Base-by-base conservation (phyloP, 1,140 invertebrate species). In the Monochamus saltuarius region DNA sequence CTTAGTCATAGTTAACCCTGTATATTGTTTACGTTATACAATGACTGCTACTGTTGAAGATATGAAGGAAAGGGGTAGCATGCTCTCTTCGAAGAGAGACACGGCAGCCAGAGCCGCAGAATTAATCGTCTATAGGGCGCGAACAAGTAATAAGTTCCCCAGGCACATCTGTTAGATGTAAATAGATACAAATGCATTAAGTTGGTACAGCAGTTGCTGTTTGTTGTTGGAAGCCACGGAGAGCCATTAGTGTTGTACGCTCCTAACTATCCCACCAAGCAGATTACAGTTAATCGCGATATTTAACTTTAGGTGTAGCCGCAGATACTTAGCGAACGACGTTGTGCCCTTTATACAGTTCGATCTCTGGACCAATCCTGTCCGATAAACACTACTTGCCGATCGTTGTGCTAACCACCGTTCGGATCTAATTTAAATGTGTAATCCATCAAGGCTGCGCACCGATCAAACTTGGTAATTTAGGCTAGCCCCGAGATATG, bases 211-310 rank as follows among this genome's bases (percentile, higher is more conserved):
- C 52, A 66, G 61, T 59, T 66, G 57, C 40, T 60, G 56, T 63
- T 61, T 62, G 59, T 62, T 63, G 47, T 58, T 58, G 50, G 55
- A 37, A 61, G 60, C 66, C 66, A 63, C 66, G 17, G 55, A 52
- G 63, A 53, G 60, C 59, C 63, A 65, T 65, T 65, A 65, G 59
- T 35, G 36, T 16, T 49, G 51, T 52, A 59, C 39, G 50, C 45
- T 51, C 22, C 45, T 39, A 53, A 57, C 61, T 29, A 29, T 29
- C 22, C 22, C 57, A 57, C 47, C 54, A 42, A 65, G 47, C 38
- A 59, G 62, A 67, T 67, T 67, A 65, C 60, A 56, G 59, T 67
- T 67, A 67, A 67, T 67, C 62, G 57, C 47, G 40, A 64, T 64
- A 61, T 64, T 67, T 64, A 61, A 64, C 54, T 60, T 62, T 63